Base-by-base conservation (phyloP, 2,113 vertebrate species). In the Aplodontia rufa region DNA sequence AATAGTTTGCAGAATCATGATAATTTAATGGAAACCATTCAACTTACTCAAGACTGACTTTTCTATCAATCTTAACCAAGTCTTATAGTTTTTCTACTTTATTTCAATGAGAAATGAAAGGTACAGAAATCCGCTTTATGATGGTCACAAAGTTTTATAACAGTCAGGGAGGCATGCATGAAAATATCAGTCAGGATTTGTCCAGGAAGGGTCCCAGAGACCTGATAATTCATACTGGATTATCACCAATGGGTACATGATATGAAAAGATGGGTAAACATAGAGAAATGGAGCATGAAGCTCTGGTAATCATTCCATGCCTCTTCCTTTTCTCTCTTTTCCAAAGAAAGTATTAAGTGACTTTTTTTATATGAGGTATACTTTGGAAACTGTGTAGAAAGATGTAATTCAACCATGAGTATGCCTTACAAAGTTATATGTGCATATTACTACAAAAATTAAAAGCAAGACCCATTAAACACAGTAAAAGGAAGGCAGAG, bases 81-180 rank as follows among this genome's bases (percentile, higher is more conserved):
- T 74, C 91, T 72, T 96, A 90, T 14, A 64, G 19, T 20, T 82
- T 60, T 87, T 96, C 53, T 74, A 68, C 51, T 60, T 40, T 58
- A 64, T 74, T 95, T 68, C 0, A 90, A 93, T 24, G 30, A 51
- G 7, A 42, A 81, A 14, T 93, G n/a, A 95, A 87, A 94, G 9
- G 3, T 35, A 88, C 5, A 0, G 9, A 91, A 72, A 88, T 30
- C 24, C 28, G 91, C 17, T 85, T 47, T 17, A 0, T 24, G 86
- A 3, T 40, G 22, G 1, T 13, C 49, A 2, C 37, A 3, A 0
- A 45, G 1, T 6, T 66, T 92, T 94, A 60, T 45, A 58, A 4
- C 90, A 87, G 35, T 76, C 13, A 14, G 47, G 74, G 74, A 1
- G 3, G 1, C 11, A 19, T 5, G 28, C 35, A 6, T 58, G 60